phyloP scores from a whole-genome alignment of 2,113 vertebrate genomes.

The Phrynosoma platyrhinos region DNA sequence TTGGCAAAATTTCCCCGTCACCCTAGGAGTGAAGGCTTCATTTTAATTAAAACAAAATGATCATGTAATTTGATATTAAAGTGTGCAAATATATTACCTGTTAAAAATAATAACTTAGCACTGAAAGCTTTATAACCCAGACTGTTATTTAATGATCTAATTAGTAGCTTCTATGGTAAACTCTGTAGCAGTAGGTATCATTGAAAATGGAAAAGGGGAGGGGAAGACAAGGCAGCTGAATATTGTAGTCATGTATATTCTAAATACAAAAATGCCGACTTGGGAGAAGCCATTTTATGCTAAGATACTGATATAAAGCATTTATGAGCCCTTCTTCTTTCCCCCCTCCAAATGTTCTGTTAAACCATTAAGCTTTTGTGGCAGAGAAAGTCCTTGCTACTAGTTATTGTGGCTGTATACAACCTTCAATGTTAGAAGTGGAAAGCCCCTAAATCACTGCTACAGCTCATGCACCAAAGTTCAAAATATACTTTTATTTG shows the following conservation, averaged over 20 bases:
- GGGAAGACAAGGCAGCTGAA: conserved; percentile 14
- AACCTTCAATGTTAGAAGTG: too few species aligned
- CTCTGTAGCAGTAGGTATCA: conserved; percentile 37
- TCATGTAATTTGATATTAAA: conserved; percentile 68
- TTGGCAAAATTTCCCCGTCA: conserved; percentile 10
- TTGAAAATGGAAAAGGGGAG: conserved; percentile 45
- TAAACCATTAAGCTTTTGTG: neutral
- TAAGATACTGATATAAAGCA: conserved; percentile 46
- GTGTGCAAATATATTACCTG: conserved; percentile 65
- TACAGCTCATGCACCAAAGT: neutral
- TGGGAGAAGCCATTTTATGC: conserved; percentile 51
- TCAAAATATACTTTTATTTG: neutral
- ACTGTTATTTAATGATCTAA: conserved; percentile 75
- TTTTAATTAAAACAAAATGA: conserved; percentile 65
- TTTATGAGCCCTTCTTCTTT: conserved; percentile 47
- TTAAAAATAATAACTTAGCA: conserved; percentile 73
- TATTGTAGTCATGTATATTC: conserved; percentile 55
- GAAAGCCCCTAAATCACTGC: too few species aligned
- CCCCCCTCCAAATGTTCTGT: neutral
- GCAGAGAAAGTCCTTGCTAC: neutral
- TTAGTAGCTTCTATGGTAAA: conserved; percentile 60
- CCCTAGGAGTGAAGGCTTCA: conserved; percentile 48
- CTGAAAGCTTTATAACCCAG: conserved; percentile 72
- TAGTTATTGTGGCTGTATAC: neutral
- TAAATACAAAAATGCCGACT: conserved; percentile 69